Percentiles rank a stretch among this genome's conserved stretches.
Conservation (phyloP, 2,113 vertebrate genomes). For the Xiphias gladius region DNA sequence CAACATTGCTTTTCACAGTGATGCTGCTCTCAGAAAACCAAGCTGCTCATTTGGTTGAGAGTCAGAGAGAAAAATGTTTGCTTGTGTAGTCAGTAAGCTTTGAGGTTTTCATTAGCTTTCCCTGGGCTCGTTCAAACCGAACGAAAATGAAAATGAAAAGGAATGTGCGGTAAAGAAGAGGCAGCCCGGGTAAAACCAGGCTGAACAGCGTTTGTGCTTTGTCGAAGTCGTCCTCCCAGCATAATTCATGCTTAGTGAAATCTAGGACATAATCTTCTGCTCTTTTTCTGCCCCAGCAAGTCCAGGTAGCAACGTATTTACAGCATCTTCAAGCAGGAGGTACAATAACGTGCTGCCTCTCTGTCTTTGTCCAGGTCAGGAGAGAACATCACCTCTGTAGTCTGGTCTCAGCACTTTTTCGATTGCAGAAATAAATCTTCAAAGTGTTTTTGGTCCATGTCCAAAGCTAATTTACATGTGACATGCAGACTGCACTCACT, state of each 20-base stretch:
- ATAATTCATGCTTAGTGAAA: conserved; percentile 65
- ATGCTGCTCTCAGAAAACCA: conserved; percentile 5
- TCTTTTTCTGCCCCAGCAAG: conserved; percentile 42
- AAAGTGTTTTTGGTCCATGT: background rate
- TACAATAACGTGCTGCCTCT: background rate
- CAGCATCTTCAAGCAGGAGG: conserved; percentile 32
- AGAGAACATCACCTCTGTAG: conserved; percentile 27
- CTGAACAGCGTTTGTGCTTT: conserved; percentile 35
- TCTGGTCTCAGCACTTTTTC: conserved; percentile 11
- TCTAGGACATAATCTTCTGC: conserved; percentile 68
- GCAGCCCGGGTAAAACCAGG: conserved; percentile 34
- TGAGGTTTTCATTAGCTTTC: conserved; percentile 51
- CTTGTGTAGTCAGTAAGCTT: conserved; percentile 17
- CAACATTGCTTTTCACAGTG: conserved; percentile 23
- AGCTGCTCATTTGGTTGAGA: conserved; percentile 33
- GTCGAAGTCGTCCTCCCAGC: conserved; percentile 46
- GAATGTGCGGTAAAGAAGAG: conserved; percentile 21
- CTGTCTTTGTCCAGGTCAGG: conserved; percentile 9
- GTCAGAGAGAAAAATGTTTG: background rate
- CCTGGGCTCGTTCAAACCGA: conserved; percentile 32
- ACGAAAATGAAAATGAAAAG: conserved; percentile 35
- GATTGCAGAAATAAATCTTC: conserved; percentile 28
- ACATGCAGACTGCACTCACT: too few relatives aligned
- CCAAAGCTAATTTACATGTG: background rate
- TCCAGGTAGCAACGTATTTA: conserved; percentile 49